Conservation (phyloP, 2,888 invertebrate genomes). For the Campoletis raptor region DNA sequence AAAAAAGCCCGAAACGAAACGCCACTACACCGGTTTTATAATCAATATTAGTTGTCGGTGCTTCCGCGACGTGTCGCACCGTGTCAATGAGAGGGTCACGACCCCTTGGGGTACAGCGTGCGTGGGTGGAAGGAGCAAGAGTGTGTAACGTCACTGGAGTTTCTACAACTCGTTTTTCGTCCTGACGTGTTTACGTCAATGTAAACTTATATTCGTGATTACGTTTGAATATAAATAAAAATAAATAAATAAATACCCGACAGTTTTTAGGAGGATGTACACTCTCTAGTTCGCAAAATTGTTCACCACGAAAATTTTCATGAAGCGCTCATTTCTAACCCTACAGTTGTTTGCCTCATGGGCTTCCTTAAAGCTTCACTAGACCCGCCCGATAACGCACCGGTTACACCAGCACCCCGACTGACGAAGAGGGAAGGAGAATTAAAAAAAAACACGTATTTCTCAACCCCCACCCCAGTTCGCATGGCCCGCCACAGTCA, state of each 20-base stretch:
- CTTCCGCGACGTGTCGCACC: constrained; percentile 78
- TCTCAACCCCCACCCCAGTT: constrained; percentile 15
- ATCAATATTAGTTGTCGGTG: constrained; percentile 81
- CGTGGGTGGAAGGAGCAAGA: constrained; percentile 49
- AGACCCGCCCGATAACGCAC: constrained; percentile 62
- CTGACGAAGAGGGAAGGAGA: constrained; percentile 23
- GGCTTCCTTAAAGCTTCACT: constrained; percentile 21
- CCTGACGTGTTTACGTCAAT: neutral
- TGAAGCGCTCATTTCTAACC: neutral
- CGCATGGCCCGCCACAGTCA: constrained; percentile 34
- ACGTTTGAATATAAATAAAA: constrained; percentile 3
- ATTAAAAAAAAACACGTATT: neutral
- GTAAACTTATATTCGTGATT: neutral
- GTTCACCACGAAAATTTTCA: neutral
- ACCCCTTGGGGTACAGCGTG: constrained; percentile 60
- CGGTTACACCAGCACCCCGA: constrained; percentile 36
- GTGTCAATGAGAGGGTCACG: constrained; percentile 71
- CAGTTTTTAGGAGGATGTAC: neutral
- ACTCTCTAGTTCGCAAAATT: neutral
- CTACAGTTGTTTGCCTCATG: neutral
- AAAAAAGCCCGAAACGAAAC: constrained; percentile 32
- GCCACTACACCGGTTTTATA: constrained; percentile 76
- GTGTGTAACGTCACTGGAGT: constrained; percentile 36
- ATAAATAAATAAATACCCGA: neutral
- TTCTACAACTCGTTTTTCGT: constrained; percentile 7